Percentiles rank a stretch among this genome's conserved stretches.
Evolutionary conservation across 2,888 invertebrate species (phyloP).

Genomic region (Cephus pulcher): DNA sequence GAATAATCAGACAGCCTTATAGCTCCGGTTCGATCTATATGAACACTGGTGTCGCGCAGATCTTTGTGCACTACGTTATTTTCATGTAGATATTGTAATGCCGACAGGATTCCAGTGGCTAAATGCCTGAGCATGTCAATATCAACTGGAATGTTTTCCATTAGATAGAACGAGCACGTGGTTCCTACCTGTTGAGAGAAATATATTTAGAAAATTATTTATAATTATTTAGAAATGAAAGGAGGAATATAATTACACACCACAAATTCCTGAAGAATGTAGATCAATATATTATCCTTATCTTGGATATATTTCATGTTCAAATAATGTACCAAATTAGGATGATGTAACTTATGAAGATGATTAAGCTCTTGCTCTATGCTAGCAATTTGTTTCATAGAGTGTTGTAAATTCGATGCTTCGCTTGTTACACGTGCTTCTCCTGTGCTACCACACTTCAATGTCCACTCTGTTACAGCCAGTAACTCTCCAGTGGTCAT

Average conservation of each 20-base stretch:
- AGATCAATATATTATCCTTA: conserved; percentile 75
- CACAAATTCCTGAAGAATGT: conserved; percentile 78
- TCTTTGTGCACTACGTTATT: conserved; percentile 87
- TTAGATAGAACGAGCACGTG: conserved; percentile 68
- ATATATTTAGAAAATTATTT: conserved; percentile 4
- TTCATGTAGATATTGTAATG: conserved; percentile 82
- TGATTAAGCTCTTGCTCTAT: conserved; percentile 85
- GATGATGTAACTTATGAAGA: conserved; percentile 77
- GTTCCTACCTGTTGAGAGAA: conserved; percentile 56
- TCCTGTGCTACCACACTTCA: conserved; percentile 59
- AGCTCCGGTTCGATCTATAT: conserved; percentile 74
- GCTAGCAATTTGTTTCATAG: conserved; percentile 72
- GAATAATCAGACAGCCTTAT: conserved; percentile 78
- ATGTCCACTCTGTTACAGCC: conserved; percentile 82
- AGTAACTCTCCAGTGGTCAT: conserved; percentile 78
- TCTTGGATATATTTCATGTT: conserved; percentile 75
- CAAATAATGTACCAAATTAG: conserved; percentile 80
- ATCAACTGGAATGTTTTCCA: conserved; percentile 69
- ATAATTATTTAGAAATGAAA: neutral
- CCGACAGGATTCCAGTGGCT: conserved; percentile 79
- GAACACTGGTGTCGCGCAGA: conserved; percentile 80
- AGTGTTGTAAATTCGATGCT: conserved; percentile 48
- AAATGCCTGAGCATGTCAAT: conserved; percentile 74
- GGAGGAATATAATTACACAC: conserved; percentile 34
- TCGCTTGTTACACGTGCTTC: conserved; percentile 24